These are phyloP conservation scores for Tragelaphus imberbis DNA, from an alignment of 2,113 vertebrate species.

Conservation along the genomic window DNA sequence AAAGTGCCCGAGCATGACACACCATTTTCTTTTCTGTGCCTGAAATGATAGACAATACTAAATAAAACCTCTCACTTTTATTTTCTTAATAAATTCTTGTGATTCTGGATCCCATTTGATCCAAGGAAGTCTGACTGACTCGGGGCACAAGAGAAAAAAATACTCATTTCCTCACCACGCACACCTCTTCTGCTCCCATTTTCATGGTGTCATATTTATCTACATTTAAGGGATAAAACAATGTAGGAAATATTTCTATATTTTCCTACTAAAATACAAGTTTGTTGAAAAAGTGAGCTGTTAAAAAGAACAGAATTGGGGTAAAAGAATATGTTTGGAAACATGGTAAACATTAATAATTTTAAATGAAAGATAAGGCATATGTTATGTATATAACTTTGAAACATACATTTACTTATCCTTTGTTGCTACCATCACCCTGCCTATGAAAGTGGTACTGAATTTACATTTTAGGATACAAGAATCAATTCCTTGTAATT, in stretches of 20 bases:
- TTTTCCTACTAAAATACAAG: background rate
- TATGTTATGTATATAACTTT: background rate
- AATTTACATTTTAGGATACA: background rate
- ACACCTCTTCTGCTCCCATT: rapidly evolving
- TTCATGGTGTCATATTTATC: background rate
- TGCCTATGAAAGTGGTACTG: background rate
- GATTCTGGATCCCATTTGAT: background rate
- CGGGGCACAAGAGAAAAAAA: background rate
- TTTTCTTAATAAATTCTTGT: background rate
- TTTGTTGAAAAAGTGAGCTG: background rate
- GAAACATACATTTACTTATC: background rate
- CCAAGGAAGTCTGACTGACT: background rate
- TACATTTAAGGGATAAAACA: background rate
- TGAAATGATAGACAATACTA: background rate
- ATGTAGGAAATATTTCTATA: background rate
- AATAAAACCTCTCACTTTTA: background rate
- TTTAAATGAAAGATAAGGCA: background rate
- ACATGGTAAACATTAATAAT: background rate
- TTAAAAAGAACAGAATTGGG: background rate
- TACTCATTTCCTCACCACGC: background rate
- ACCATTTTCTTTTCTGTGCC: background rate
- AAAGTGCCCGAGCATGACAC: background rate
- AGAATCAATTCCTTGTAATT: background rate
- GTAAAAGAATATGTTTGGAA: background rate
- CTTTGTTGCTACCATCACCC: background rate